phyloP scores from a whole-genome alignment of 2,888 invertebrate genomes.

The Drosophila phalerata region DNA sequence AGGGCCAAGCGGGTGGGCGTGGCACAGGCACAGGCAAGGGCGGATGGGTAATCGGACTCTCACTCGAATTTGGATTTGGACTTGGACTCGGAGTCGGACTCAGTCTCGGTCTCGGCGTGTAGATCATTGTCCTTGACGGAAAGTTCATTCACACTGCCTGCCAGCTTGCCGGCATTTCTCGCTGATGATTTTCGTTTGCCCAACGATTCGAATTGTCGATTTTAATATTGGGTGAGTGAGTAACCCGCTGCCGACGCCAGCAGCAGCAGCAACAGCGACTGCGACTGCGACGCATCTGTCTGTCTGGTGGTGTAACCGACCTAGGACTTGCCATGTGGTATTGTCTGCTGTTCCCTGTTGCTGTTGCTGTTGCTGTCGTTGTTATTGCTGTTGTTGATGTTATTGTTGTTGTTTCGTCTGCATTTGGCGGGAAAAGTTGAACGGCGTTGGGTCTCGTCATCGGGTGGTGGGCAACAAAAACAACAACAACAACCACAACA shows the following conservation, averaged over 20 bases:
- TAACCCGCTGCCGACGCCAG: conserved; percentile 48
- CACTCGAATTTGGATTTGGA: conserved; percentile 14
- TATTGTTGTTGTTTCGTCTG: conserved; percentile 56
- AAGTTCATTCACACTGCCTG: conserved; percentile 81
- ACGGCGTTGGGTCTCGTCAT: conserved; percentile 35
- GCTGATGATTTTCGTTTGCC: conserved; percentile 68
- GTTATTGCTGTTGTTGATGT: conserved; percentile 39
- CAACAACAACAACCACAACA: conserved; percentile 9
- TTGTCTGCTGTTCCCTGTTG: conserved; percentile 70
- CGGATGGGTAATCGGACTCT: conserved; percentile 13
- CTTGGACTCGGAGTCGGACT: conserved; percentile 11
- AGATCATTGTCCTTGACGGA: conserved; percentile 84
- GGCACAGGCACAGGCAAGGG: conserved; percentile 3
- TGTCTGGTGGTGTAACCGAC: conserved; percentile 80
- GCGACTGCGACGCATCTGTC: conserved; percentile 26
- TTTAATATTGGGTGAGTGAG: conserved; percentile 63
- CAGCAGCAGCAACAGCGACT: conserved; percentile 4
- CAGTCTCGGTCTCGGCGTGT: conserved; percentile 36
- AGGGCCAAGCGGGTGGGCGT: conserved; percentile 28
- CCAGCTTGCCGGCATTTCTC: conserved; percentile 50
- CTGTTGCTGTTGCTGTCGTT: conserved; percentile 31
- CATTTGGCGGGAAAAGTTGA: conserved; percentile 80
- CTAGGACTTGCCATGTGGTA: conserved; percentile 83
- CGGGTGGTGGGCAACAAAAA: conserved; percentile 54
- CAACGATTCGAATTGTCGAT: conserved; percentile 73